Base-by-base conservation (phyloP, 2,888 invertebrate genomes). In the Drosophila helvetica region DNA sequence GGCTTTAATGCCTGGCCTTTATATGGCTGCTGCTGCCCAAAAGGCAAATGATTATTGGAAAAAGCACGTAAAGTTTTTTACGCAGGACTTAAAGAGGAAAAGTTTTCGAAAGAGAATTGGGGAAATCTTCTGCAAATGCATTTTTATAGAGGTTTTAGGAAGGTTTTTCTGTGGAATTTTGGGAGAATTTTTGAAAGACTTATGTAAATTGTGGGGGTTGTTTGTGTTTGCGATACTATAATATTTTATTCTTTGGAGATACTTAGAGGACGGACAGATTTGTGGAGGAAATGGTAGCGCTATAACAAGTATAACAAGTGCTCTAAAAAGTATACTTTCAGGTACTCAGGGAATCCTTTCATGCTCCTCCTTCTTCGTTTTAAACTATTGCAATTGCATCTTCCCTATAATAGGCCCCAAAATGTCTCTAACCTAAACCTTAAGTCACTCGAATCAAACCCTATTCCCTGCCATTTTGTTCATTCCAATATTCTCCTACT, bases 1-100 rank as follows among this genome's bases (percentile, higher is more conserved):
- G 15, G 18, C 66, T 48, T 66, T 66, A 66, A 66, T 66, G 66
- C 48, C 55, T 66, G 65, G 25, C 66, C 33, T 66, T 66, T 66
- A 65, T 66, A 66, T 55, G 65, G 65, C 6, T 10, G 10, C 38
- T 22, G 65, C 6, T 10, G 10, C 38, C 38, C 54, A 55, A 48
- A 30, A 33, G 33, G 66, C 66, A 66, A 66, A 66, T 66, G 65
- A 66, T 66, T 66, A 66, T 66, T 66, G 56, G 38, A 38, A 38
- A 38, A 38, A 15, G n/a, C 65, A 55, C 66, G 56, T 66, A 47
- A 66, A 66, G 65, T 55, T 66, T 66, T 66, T 56, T 25, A 27
- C 22, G 30, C 30, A 22, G 55, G 47, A 66, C 48, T 66, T 15
- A 5, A 15, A 42, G 42, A 27, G 67, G 19, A 48, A 55, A 66